These are phyloP conservation scores for Acipenser oxyrinchus DNA, from an alignment of 2,797 vertebrate genomes.

Conservation along the genomic window DNA sequence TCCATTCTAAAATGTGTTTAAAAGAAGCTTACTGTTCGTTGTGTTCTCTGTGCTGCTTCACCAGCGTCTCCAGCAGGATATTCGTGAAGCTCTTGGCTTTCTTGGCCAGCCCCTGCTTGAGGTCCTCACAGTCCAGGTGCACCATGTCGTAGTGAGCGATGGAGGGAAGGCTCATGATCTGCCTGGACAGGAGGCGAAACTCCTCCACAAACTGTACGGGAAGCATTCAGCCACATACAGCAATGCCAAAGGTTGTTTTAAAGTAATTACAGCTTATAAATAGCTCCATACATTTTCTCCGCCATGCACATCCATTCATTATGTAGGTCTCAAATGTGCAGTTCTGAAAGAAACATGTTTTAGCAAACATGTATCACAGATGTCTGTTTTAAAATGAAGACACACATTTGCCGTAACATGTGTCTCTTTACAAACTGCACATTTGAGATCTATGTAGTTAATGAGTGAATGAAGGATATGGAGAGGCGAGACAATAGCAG, in stretches of 20 bases:
- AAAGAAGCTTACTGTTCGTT: constrained; percentile 67
- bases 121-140: constrained; percentile 78
- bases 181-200: constrained; percentile 67
- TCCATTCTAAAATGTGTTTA: no score
- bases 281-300: neutral
- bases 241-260: neutral
- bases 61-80: constrained; percentile 63
- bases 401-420: no score
- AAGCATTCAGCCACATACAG: constrained; percentile 16
- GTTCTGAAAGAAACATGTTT: no score
- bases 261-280: neutral
- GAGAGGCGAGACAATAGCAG: no score
- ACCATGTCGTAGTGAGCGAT: constrained; percentile 77
- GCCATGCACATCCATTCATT: no score
- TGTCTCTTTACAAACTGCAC: no score
- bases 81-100: constrained; percentile 65
- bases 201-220: constrained; percentile 72
- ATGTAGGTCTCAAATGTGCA: no score
- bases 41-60: constrained; percentile 59
- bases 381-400: no score
- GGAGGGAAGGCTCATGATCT: constrained; percentile 71
- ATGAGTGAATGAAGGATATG: no score
- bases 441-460: no score
- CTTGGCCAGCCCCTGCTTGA: constrained; percentile 77
- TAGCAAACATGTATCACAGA: no score